Percentiles rank a stretch among this genome's conserved stretches.
These are phyloP conservation scores for Bombyx mandarina DNA, from an alignment of 1,140 invertebrate species.

Conservation along the genomic window DNA sequence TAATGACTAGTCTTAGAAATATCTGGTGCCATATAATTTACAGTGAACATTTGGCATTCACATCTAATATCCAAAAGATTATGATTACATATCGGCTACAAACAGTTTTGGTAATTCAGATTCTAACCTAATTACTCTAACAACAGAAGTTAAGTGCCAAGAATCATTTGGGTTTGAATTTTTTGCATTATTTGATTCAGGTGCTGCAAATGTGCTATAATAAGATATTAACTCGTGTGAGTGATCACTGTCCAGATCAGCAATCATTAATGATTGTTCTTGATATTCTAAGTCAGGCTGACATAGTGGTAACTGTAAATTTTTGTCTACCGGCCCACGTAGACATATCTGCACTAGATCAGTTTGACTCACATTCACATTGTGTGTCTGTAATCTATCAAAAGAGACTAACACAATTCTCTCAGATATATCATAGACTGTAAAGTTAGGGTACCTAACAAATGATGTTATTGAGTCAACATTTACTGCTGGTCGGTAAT, in stretches of 20 bases:
- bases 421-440: constrained; percentile 75
- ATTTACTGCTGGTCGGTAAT: constrained; percentile 49
- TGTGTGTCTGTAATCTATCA: constrained; percentile 78
- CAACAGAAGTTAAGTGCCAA: constrained; percentile 74
- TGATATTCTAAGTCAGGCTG: constrained; percentile 81
- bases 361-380: constrained; percentile 81
- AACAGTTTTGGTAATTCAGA: constrained; percentile 78
- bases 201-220: constrained; percentile 74
- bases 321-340: constrained; percentile 39
- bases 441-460: constrained; percentile 59
- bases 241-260: constrained; percentile 80
- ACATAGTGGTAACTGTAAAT: constrained; percentile 71
- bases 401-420: constrained; percentile 82
- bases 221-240: constrained; percentile 83
- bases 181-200: constrained; percentile 57
- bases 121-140: constrained; percentile 77
- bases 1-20: constrained; percentile 1
- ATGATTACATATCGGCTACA: constrained; percentile 36
- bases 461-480: constrained; percentile 53
- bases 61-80: not conserved
- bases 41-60: no score
- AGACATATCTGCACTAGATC: constrained; percentile 81
- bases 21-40: no score
- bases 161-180: constrained; percentile 58
- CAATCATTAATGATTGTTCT: constrained; percentile 77